Conservation (phyloP, 1,140 invertebrate genomes). For the Papilio xuthus region DNA sequence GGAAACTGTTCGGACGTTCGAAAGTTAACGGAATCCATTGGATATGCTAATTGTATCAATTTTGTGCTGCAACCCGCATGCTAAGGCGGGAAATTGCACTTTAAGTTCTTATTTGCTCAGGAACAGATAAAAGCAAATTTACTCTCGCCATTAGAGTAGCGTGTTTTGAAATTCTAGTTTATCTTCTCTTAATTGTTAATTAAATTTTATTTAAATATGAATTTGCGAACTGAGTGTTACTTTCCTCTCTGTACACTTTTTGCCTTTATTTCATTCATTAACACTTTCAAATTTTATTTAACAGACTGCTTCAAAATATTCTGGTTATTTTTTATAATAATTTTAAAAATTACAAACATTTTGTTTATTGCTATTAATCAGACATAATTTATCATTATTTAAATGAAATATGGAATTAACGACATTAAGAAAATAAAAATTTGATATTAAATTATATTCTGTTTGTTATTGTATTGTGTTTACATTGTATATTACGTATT, state of each 20-base stretch:
- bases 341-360: background rate
- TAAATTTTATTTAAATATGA: conserved; percentile 30
- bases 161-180: conserved; percentile 25
- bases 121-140: conserved; percentile 37
- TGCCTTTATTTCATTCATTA: conserved; percentile 7
- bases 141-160: conserved; percentile 27
- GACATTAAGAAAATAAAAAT: no score
- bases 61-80: conserved; percentile 35
- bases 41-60: conserved; percentile 38
- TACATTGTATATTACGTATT: background rate
- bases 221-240: background rate
- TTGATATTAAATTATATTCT: background rate
- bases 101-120: conserved; percentile 36
- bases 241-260: background rate
- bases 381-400: no score
- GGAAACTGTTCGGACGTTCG: conserved; percentile 29
- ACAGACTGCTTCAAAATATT: background rate
- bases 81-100: conserved; percentile 37
- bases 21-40: conserved; percentile 38
- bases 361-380: no score
- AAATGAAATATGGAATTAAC: no score
- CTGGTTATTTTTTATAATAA: background rate
- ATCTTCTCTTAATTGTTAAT: conserved; percentile 3
- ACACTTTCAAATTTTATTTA: conserved; percentile 9
- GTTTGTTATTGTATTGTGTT: background rate